Base-by-base conservation (phyloP, 2,888 invertebrate genomes). In the Campoletis raptor region DNA sequence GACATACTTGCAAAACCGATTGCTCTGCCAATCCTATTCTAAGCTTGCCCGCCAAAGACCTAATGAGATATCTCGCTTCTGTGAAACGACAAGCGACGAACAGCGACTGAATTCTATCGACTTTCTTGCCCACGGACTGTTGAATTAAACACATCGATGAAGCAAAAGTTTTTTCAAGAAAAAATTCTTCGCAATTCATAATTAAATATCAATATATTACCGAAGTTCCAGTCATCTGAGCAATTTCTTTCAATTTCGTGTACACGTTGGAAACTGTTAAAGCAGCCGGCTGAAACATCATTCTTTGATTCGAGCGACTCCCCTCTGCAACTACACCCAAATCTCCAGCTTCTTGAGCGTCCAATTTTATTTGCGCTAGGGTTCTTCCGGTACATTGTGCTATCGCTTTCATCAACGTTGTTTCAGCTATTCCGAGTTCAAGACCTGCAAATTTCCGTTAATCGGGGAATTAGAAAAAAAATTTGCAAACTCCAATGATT, bases 11-110 rank as follows among this genome's bases (percentile, higher is more conserved):
- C 70, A 99, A 95, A 52, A 99, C 97, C 0, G 99, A 99, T 94
- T 99, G 99, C 93, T 99, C 99, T 0, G 99, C 99, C 83, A 99
- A 95, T 0, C 99, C 99, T 90, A 99, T 98, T 70, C 99, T 96
- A 81, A 99, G 95, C 95, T 99, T 99, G 42, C 99, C 99, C 85
- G 98, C 97, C 30, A 99, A 94, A 0, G 98, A 98, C 89, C 99
- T 95, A 78, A 99, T 98, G 21, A 99, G 95, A 94, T 97, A 99
- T 78, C 98, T 96, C 0, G 99, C 98, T 94, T 99, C 99, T 0
- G 96, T 96, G 85, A 97, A 96, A 70, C 97, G 96, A 93, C 99
- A 99, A 0, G 99, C 98, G 0, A 99, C 98, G 93, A 99, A 98
- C 94, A 99, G 95, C 0, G 97, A 96, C 92, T 99, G 98, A 89